A percentile compares a stretch with the other conserved stretches of the same genome.
Conservation (phyloP, 2,888 invertebrate species). For the Ischnura elegans region DNA sequence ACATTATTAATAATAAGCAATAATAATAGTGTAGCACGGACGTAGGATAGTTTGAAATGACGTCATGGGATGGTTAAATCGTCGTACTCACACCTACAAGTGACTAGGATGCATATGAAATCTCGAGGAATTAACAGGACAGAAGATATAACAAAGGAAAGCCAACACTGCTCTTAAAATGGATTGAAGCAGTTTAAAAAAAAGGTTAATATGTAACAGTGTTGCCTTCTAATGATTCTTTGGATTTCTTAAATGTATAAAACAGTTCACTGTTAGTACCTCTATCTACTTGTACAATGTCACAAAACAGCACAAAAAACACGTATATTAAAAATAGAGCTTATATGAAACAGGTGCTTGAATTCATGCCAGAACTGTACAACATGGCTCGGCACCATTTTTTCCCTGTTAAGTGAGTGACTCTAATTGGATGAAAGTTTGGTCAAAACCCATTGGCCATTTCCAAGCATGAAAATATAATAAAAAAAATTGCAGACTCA, state of each 20-base stretch:
- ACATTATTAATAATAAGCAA: slow-evolving; percentile 70
- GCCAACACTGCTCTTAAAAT: slow-evolving; percentile 69
- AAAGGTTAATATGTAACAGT: slow-evolving; percentile 67
- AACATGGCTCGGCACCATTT: slow-evolving; percentile 72
- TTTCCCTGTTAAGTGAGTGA: slow-evolving; percentile 70
- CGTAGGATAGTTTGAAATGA: slow-evolving; percentile 67
- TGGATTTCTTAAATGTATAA: slow-evolving; percentile 71
- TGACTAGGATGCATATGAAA: slow-evolving; percentile 71
- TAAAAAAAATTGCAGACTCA: slow-evolving; percentile 68
- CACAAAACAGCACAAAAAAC: slow-evolving; percentile 71
- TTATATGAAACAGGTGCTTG: slow-evolving; percentile 72
- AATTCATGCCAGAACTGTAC: slow-evolving; percentile 71
- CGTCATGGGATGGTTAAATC: slow-evolving; percentile 68
- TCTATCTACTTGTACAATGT: slow-evolving; percentile 71
- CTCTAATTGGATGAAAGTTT: slow-evolving; percentile 71
- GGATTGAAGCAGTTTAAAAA: slow-evolving; percentile 65
- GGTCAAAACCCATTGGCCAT: slow-evolving; percentile 71
- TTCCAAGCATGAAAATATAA: slow-evolving; percentile 69
- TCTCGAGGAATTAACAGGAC: slow-evolving; percentile 69
- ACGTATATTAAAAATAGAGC: slow-evolving; percentile 73
- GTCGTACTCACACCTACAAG: slow-evolving; percentile 69
- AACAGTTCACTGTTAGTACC: slow-evolving; percentile 70
- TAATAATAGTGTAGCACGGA: slow-evolving; percentile 70
- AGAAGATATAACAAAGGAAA: slow-evolving; percentile 71
- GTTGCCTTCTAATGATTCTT: slow-evolving; percentile 70